These are phyloP conservation scores for Exephanes ischioxanthus DNA, from an alignment of 2,888 invertebrate genomes.

Conservation along the genomic window DNA sequence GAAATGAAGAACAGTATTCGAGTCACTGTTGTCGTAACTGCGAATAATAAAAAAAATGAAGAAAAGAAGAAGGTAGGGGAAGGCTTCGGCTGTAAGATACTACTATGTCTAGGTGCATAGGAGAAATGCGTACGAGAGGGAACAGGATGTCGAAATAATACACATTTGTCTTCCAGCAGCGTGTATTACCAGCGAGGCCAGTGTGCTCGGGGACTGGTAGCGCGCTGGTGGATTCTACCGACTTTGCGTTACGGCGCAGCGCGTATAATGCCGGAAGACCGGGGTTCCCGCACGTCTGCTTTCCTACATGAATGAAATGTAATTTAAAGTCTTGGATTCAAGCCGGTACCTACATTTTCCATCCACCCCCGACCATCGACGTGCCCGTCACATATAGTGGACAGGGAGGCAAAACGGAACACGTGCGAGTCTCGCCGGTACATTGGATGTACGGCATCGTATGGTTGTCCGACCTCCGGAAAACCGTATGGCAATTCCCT, in stretches of 20 bases:
- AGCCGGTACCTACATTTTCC: constrained; percentile 78
- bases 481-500: constrained; percentile 49
- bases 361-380: constrained; percentile 77
- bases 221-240: constrained; percentile 2
- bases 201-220: constrained; percentile 25
- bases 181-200: constrained; percentile 65
- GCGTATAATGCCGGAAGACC: constrained; percentile 67
- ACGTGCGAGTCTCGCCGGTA: constrained; percentile 3
- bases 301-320: constrained; percentile 83
- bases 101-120: constrained; percentile 63
- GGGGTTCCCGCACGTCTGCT: constrained; percentile 75
- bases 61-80: constrained; percentile 2
- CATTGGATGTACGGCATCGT: constrained; percentile 30
- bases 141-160: constrained; percentile 81
- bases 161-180: constrained; percentile 74
- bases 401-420: neutral
- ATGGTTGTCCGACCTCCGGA: constrained; percentile 59
- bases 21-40: neutral
- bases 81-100: constrained; percentile 33
- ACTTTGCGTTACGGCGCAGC: constrained; percentile 59
- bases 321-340: constrained; percentile 75
- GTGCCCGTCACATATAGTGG: constrained; percentile 46
- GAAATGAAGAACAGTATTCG: constrained; percentile 12
- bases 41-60: neutral
- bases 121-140: constrained; percentile 74